A percentile compares a stretch with the other conserved stretches of the same genome.
Conservation (phyloP, 2,797 vertebrate genomes). For the Lycodopsis pacificus region DNA sequence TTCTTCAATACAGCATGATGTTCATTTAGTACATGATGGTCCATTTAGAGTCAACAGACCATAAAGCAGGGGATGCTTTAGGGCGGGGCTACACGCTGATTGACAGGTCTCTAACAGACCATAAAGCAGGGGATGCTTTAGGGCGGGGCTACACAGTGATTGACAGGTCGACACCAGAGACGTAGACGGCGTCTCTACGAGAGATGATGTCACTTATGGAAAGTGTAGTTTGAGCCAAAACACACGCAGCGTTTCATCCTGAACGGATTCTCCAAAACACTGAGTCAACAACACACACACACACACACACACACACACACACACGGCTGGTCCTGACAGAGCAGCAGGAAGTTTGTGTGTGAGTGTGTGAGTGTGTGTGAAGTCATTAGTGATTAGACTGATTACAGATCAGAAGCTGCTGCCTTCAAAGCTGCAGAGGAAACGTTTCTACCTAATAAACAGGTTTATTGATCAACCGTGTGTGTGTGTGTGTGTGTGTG, state of each 20-base stretch:
- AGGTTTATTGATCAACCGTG: conserved; percentile 6
- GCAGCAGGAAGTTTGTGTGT: conserved; percentile 43
- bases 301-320: conserved; percentile 9
- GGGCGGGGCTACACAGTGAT: no score
- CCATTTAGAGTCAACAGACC: no score
- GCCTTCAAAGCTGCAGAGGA: conserved; percentile 62
- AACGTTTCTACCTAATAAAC: conserved; percentile 46
- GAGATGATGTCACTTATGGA: neutral
- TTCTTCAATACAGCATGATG: no score
- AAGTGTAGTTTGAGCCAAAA: neutral
- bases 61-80: no score
- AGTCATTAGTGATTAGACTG: conserved; percentile 61
- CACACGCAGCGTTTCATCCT: conserved; percentile 13
- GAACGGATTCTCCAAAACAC: neutral
- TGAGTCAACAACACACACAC: neutral
- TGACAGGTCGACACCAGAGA: no score
- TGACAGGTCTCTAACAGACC: no score
- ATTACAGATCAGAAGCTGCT: conserved; percentile 59
- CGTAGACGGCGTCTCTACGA: no score
- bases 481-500: conserved; percentile 27
- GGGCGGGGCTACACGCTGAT: no score
- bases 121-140: no score
- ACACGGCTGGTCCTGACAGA: conserved; percentile 29
- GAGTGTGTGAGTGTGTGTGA: conserved; percentile 27
- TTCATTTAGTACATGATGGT: no score